These are phyloP conservation scores for Leucoptera coffeella DNA, from an alignment of 2,888 invertebrate species.

Conservation along the genomic window DNA sequence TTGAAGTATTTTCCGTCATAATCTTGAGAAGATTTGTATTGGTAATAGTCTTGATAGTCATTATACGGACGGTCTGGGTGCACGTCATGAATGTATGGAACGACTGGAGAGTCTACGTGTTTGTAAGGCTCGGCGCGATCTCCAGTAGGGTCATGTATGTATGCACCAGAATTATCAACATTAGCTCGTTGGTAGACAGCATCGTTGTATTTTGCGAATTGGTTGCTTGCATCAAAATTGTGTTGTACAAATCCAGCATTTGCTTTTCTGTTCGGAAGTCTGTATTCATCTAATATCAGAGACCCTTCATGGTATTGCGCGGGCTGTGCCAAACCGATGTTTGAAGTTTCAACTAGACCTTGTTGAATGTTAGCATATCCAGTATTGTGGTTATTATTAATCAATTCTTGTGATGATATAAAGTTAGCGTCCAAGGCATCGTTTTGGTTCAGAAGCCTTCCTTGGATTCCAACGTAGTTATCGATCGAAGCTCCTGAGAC, in stretches of 20 bases:
- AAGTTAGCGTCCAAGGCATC: constrained; percentile 31
- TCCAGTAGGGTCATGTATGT: constrained; percentile 39
- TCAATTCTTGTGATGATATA: constrained; percentile 30
- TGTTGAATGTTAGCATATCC: constrained; percentile 22
- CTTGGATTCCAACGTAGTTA: constrained; percentile 40
- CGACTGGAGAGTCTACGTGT: constrained; percentile 24
- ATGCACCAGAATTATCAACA: constrained; percentile 31
- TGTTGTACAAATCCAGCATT: constrained; percentile 21
- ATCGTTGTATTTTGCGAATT: background rate
- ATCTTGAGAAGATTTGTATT: constrained; percentile 11
- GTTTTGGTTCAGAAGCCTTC: constrained; percentile 20
- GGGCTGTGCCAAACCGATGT: constrained; percentile 25
- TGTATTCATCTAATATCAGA: constrained; percentile 34
- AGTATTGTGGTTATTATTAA: constrained; percentile 23
- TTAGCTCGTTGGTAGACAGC: constrained; percentile 9
- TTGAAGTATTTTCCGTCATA: constrained; percentile 9
- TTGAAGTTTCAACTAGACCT: no score
- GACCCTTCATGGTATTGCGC: constrained; percentile 25
- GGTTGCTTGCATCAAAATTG: background rate
- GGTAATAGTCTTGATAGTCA: constrained; percentile 19
- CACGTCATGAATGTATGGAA: constrained; percentile 26
- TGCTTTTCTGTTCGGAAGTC: constrained; percentile 20
- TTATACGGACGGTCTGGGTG: constrained; percentile 19
- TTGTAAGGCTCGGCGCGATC: constrained; percentile 36
- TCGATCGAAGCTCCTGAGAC: constrained; percentile 34